These are phyloP conservation scores for Protonemura montana DNA, from an alignment of 2,888 invertebrate genomes.

Conservation along the genomic window DNA sequence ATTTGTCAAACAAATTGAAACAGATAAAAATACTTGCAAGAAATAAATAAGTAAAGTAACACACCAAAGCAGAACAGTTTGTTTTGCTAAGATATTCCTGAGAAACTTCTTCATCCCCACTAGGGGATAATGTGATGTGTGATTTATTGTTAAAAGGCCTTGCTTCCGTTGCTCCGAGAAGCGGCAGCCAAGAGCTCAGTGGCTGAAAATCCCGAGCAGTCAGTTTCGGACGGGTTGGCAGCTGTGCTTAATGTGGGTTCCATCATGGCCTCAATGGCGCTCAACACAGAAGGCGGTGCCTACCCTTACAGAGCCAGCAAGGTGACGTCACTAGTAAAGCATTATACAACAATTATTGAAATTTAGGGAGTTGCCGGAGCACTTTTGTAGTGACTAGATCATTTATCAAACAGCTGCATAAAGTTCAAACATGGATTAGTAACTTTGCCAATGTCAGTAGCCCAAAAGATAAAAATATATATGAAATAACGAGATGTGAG, in stretches of 20 bases:
- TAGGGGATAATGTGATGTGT: too few relatives aligned
- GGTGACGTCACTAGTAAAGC: constrained; percentile 60
- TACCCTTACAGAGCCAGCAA: constrained; percentile 90
- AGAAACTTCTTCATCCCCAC: not conserved
- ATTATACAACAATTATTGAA: too few relatives aligned
- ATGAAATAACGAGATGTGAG: too few relatives aligned
- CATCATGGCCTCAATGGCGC: constrained; percentile 77
- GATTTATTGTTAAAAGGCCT: constrained; percentile 62
- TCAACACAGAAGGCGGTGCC: constrained; percentile 78
- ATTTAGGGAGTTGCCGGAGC: too few relatives aligned
- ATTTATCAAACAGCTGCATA: too few relatives aligned
- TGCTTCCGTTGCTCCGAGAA: constrained; percentile 71
- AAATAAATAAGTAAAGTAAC: not conserved
- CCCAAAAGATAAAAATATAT: too few relatives aligned
- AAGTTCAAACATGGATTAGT: too few relatives aligned
- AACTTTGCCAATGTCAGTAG: too few relatives aligned
- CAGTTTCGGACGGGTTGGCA: constrained; percentile 60
- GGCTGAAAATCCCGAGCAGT: constrained; percentile 49
- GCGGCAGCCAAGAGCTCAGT: constrained; percentile 69
- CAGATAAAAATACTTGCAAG: not conserved
- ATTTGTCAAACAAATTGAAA: not conserved
- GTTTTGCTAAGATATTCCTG: too few relatives aligned
- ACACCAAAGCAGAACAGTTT: too few relatives aligned
- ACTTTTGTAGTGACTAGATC: too few relatives aligned
- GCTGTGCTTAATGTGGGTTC: constrained; percentile 87